Conservation (phyloP, 2,797 vertebrate genomes). For the Anableps anableps region DNA sequence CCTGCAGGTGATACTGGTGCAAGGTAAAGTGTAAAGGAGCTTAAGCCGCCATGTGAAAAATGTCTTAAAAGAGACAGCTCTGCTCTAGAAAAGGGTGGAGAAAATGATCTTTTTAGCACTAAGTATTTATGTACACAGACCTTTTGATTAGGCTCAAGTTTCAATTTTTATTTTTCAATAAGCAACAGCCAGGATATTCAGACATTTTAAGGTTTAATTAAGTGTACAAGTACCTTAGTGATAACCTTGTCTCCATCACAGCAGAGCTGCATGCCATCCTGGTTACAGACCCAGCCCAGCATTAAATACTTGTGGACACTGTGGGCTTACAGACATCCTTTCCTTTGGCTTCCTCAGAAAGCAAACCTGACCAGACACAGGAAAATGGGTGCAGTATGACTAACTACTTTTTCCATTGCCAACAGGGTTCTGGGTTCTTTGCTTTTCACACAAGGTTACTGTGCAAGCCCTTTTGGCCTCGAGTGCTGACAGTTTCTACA, state of each 20-base stretch:
- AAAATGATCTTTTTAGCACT: not conserved
- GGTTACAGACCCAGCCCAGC: conserved; percentile 46
- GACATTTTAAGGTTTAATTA: conserved; percentile 2
- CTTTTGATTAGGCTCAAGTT: not conserved
- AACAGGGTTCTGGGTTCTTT: conserved; percentile 48
- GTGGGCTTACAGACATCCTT: conserved; percentile 66
- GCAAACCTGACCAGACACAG: conserved; percentile 72
- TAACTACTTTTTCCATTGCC: conserved; percentile 75
- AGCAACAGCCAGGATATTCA: not conserved
- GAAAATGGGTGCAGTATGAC: conserved; percentile 73
- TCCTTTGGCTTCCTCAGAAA: conserved; percentile 65
- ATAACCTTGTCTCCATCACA: conserved; percentile 11
- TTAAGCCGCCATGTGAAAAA: not conserved
- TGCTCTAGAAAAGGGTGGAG: not conserved
- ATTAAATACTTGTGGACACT: conserved; percentile 70
- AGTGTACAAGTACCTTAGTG: conserved; percentile 3
- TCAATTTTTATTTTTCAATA: not conserved
- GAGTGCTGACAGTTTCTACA: conserved; percentile 36
- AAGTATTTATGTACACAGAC: not conserved
- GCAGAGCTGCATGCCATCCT: conserved; percentile 16
- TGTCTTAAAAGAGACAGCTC: not conserved
- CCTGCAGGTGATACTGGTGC: not conserved
- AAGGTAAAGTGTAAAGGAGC: not conserved
- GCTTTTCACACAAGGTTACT: conserved; percentile 64
- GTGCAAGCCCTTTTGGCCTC: conserved; percentile 60